phyloP scores from a whole-genome alignment of 2,113 vertebrate species.

The Austrofundulus limnaeus region DNA sequence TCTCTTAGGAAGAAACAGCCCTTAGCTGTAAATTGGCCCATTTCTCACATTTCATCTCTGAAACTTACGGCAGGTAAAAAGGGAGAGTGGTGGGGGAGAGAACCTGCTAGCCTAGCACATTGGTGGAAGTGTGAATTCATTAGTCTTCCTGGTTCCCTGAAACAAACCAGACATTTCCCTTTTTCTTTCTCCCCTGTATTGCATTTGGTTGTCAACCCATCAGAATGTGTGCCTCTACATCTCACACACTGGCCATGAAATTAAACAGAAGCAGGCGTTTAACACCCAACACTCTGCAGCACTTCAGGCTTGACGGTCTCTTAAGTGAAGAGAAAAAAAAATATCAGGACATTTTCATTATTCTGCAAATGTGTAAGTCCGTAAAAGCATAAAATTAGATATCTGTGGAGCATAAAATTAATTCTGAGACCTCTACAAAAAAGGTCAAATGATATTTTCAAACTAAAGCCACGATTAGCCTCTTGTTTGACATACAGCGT shows the following conservation, averaged over 20 bases:
- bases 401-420: slow-evolving; percentile 76
- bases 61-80: slow-evolving; percentile 63
- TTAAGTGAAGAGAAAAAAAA: slow-evolving; percentile 60
- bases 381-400: slow-evolving; percentile 78
- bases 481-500: slow-evolving; percentile 71
- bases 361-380: slow-evolving; percentile 67
- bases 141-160: slow-evolving; percentile 48
- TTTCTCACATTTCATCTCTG: slow-evolving; percentile 71
- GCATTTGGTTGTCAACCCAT: slow-evolving; percentile 34
- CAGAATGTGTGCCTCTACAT: slow-evolving; percentile 21
- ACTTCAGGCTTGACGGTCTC: slow-evolving; percentile 40
- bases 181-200: slow-evolving; percentile 3
- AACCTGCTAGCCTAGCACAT: slow-evolving; percentile 58
- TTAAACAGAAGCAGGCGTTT: slow-evolving; percentile 38
- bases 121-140: slow-evolving; percentile 57
- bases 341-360: slow-evolving; percentile 67
- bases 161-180: slow-evolving; percentile 25
- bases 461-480: slow-evolving; percentile 72
- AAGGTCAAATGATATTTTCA: slow-evolving; percentile 77
- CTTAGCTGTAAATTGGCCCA: slow-evolving; percentile 74
- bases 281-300: slow-evolving; percentile 29
- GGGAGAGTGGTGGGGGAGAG: not conserved
- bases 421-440: slow-evolving; percentile 72
- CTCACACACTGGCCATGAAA: slow-evolving; percentile 26
- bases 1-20: slow-evolving; percentile 68